Percentiles rank a stretch among this genome's conserved stretches.
Conservation (phyloP, 2,797 vertebrate genomes). For the Vespertilio murinus region DNA sequence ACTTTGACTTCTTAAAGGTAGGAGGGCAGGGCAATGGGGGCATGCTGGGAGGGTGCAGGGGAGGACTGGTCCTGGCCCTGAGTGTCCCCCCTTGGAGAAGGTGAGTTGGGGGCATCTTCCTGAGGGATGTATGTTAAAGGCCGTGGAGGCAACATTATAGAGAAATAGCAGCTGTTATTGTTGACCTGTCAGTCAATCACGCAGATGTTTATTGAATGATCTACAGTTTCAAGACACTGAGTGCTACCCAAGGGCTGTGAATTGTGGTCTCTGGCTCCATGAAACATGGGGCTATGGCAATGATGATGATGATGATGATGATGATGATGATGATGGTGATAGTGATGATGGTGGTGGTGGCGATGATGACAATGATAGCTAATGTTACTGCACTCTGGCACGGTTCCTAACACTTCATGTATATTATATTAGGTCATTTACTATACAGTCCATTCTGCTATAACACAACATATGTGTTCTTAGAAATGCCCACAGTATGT, state of each 20-base stretch:
- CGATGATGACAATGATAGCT: not conserved
- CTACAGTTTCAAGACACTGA: not conserved
- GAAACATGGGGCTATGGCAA: not conserved
- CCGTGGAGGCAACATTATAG: not conserved
- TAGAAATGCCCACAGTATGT: not conserved
- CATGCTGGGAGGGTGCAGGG: not conserved
- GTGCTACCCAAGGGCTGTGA: not conserved
- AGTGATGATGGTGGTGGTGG: not conserved
- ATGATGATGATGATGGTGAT: too few species aligned
- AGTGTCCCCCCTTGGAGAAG: not conserved
- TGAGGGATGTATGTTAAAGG: not conserved
- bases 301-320: not conserved
- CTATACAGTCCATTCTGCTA: not conserved
- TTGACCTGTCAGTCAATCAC: not conserved
- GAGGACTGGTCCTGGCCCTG: too few species aligned
- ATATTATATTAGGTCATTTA: not conserved
- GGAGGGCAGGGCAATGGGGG: not conserved
- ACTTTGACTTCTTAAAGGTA: conserved; percentile 94
- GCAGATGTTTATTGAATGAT: not conserved
- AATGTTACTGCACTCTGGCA: not conserved
- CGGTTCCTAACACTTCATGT: not conserved
- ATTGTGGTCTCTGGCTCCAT: not conserved
- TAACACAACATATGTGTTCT: not conserved
- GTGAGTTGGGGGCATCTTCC: not conserved
- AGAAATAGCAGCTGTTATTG: not conserved